A percentile compares a stretch with the other conserved stretches of the same genome.
These are phyloP conservation scores for Enteromius mattozi DNA, from an alignment of 2,797 vertebrate species.

Conservation along the genomic window DNA sequence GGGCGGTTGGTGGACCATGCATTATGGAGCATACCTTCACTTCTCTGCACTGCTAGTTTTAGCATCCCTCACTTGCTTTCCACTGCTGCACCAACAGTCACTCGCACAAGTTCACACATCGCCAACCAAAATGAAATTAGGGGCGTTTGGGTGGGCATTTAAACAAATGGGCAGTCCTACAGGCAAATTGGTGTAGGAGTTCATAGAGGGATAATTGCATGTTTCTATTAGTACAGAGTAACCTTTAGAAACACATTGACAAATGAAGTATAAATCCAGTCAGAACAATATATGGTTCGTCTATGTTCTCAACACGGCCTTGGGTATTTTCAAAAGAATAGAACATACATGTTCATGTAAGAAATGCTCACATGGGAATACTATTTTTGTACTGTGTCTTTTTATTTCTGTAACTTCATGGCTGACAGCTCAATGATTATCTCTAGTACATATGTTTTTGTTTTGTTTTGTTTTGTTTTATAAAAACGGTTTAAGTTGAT, in stretches of 20 bases:
- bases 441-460: neutral
- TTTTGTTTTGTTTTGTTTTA: neutral
- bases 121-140: neutral
- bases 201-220: neutral
- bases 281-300: neutral
- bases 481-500: neutral
- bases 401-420: neutral
- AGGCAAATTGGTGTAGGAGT: constrained; percentile 1
- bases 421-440: neutral
- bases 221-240: neutral
- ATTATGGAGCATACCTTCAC: constrained; percentile 46
- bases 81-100: constrained; percentile 3
- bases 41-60: constrained; percentile 40
- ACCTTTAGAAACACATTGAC: neutral
- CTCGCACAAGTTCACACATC: neutral
- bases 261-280: neutral
- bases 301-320: neutral
- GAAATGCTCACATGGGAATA: neutral
- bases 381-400: neutral
- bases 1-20: constrained; percentile 47
- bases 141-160: neutral
- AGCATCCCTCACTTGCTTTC: constrained; percentile 17
- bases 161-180: neutral
- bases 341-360: neutral
- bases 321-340: neutral